Base-by-base conservation (phyloP, 2,797 vertebrate species). In the Ataeniobius toweri region DNA sequence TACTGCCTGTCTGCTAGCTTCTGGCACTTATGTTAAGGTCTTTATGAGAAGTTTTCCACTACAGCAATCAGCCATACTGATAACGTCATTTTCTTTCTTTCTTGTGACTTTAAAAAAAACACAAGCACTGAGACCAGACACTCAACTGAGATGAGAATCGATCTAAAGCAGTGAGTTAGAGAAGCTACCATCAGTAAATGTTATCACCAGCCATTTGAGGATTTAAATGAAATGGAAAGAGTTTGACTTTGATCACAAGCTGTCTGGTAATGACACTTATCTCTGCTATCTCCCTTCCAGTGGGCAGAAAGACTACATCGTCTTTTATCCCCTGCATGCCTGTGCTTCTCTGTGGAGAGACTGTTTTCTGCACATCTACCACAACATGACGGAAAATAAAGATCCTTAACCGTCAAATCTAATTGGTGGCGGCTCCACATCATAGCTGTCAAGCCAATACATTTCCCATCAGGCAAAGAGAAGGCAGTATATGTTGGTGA, bases 261-360 rank as follows among this genome's bases (percentile, higher is more conserved):
- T 82, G 86, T 51, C 85, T 88, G 70, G 65, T 92, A 89, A 93
- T 89, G 87, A 88, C 81, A 83, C 82, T 89, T 89, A 89, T 88
- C 86, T 80, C 77, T 68, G 73, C 78, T 70, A 80, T 90, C 79
- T 77, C 48, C 77, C 77, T 80, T 80, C 80, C 83, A 78, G 65
- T 80, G 76, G 78, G 74, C 88, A 82, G 65, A 88, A 86, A 90
- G 89, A 91, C 87, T 83, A 86, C 83, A 82, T 89, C 72, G 84
- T 87, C 78, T 16, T 85, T 91, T 80, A 88, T 67, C 72, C 71
- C 79, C 83, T 68, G 81, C 73, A 41, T 58, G 76, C 71, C 72
- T 41, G 79, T 31, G 69, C 58, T 71, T 20, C 82, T 80, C 68
- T 3, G 18, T 36, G 63, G 73, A 79, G 74, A 81, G 55, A 56